Base-by-base conservation (phyloP, 1,140 invertebrate species). In the Zophobas atratus region DNA sequence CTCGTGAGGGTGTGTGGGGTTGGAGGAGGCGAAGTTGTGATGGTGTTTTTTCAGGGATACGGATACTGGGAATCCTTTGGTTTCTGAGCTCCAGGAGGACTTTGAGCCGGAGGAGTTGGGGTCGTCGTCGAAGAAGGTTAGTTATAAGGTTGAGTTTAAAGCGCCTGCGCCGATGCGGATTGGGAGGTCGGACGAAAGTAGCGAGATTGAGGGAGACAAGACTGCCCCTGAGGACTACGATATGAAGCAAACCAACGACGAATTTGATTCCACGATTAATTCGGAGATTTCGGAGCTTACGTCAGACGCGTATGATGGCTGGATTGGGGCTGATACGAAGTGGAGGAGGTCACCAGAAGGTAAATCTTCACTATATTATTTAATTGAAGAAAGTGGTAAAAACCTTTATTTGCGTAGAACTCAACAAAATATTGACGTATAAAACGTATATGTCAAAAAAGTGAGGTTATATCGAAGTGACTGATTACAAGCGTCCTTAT, bases 11-110 rank as follows among this genome's bases (percentile, higher is more conserved):
- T 20, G 20, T 20, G 20, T 20, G 20, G 20, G 20, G 20, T 20
- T 20, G 20, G 20, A 20, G 20, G 20, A 20, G 20, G 20, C 20
- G 20, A 87, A 80, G 79, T 77, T 2, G 38, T 53, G 72, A 71
- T 32, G 70, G 79, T 81, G 83, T 81, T 81, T 81, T 89, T 88
- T 80, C 77, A 95, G 93, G 85, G 95, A 96, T 79, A 92, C 92
- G 6, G 94, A 95, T 76, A 90, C 88, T 80, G 87, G 87, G 36
- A 97, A 98, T 90, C 96, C 96, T 36, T 89, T 96, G 84, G 96
- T 98, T 0, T 93, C 94, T 33, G 92, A 93, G 77, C 94, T 95
- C 79, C 94, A 96, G 86, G 96, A 97, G 86, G 96, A 98, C 86
- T 88, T 96, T 51, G 94, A 95, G 73, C 91, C 93, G 0, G 92